These are phyloP conservation scores for Theretra japonica DNA, from an alignment of 2,888 invertebrate genomes.

Conservation along the genomic window DNA sequence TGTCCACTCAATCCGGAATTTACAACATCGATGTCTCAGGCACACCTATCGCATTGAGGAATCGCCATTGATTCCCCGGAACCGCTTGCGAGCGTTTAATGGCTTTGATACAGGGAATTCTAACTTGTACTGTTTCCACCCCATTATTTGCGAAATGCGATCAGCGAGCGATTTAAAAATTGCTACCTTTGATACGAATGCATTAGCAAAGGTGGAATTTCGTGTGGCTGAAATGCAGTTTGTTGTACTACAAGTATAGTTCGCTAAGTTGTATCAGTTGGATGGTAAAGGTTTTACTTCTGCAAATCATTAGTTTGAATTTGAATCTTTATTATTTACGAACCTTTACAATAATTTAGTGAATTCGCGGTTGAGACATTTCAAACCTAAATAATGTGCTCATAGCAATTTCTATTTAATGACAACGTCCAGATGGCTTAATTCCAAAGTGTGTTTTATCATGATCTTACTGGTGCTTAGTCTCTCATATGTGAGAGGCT, in stretches of 20 bases:
- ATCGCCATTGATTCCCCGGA: constrained; percentile 4
- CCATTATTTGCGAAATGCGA: constrained; percentile 18
- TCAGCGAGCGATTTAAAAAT: constrained; percentile 14
- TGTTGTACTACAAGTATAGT: neutral
- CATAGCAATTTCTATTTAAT: no score
- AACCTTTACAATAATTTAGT: no score
- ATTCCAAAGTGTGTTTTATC: no score
- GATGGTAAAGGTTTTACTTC: neutral
- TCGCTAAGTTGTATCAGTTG: neutral
- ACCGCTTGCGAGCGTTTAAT: neutral
- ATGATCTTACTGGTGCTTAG: no score
- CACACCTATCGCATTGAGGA: neutral
- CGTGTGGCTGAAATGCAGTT: neutral
- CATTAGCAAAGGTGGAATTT: constrained; percentile 4
- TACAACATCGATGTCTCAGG: constrained; percentile 14
- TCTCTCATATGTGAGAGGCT: no score
- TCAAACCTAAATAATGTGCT: no score
- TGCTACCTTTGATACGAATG: constrained; percentile 17
- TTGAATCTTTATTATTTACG: no score
- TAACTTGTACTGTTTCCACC: neutral
- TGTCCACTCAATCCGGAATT: neutral
- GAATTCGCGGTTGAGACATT: no score
- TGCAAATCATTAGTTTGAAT: no score
- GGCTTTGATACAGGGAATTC: constrained; percentile 11
- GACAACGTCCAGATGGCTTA: no score